Percentiles rank a stretch among this genome's conserved stretches.
phyloP scores from a whole-genome alignment of 2,888 invertebrate species.

The Luffia ferchaultella region DNA sequence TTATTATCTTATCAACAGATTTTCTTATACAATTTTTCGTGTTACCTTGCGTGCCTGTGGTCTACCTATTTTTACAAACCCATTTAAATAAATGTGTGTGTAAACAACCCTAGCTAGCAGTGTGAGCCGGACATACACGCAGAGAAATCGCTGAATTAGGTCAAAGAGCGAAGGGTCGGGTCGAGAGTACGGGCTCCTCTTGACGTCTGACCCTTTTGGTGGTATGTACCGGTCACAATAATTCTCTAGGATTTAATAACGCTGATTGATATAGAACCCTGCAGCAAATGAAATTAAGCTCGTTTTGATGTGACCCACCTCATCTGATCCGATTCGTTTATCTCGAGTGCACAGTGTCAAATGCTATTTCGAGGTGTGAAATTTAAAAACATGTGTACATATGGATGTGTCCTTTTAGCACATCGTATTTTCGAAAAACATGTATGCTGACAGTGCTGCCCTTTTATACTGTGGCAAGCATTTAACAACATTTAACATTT shows the following conservation, averaged over 20 bases:
- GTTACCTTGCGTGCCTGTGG: no score
- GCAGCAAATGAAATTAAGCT: not conserved
- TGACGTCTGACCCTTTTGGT: not conserved
- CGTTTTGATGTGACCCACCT: not conserved
- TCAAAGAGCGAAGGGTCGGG: not conserved
- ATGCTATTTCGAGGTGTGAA: not conserved
- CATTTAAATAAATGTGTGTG: no score
- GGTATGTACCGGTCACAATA: not conserved
- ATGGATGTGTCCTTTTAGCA: no score
- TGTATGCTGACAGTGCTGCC: no score
- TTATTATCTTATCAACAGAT: no score
- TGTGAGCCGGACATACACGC: not conserved
- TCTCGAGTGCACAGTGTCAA: not conserved
- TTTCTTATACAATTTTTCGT: no score
- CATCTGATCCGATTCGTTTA: not conserved
- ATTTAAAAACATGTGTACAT: no score
- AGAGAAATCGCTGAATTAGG: not conserved
- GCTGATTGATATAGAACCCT: not conserved
- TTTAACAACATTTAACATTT: no score
- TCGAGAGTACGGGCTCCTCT: not conserved
- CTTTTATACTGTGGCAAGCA: no score
- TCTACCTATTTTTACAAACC: no score
- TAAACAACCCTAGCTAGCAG: no score
- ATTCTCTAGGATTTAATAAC: not conserved
- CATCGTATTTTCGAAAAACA: no score